phyloP scores from a whole-genome alignment of 2,888 invertebrate genomes.

The Scaptodrosophila latifasciaeformis region DNA sequence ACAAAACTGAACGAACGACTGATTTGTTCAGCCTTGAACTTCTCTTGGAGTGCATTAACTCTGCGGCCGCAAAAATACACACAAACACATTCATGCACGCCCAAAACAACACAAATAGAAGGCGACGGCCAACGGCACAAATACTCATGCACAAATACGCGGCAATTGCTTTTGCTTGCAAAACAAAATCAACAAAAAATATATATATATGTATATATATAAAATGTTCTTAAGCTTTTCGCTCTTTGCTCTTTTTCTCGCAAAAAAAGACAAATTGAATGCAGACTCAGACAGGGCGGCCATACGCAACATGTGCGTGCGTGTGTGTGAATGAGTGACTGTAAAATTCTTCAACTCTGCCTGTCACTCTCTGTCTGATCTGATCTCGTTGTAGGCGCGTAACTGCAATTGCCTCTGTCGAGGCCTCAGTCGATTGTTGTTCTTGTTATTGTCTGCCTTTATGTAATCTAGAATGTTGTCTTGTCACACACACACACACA shows the following conservation, averaged over 20 bases:
- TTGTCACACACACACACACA: conserved; percentile 26
- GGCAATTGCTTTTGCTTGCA: conserved; percentile 26
- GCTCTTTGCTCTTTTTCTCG: conserved; percentile 6
- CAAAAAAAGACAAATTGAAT: no score
- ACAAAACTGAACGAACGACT: conserved; percentile 60
- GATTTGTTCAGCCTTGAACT: conserved; percentile 75
- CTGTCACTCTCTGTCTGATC: conserved; percentile 8
- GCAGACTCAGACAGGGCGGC: conserved; percentile 10
- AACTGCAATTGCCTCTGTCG: not conserved
- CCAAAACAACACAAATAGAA: conserved; percentile 10
- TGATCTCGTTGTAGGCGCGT: conserved; percentile 23
- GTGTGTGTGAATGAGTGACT: conserved; percentile 24
- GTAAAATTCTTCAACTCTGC: not conserved
- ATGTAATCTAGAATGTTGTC: conserved; percentile 54
- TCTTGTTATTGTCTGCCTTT: conserved; percentile 28
- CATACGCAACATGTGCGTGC: conserved; percentile 26
- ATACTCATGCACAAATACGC: conserved; percentile 1
- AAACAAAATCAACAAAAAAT: conserved; percentile 17
- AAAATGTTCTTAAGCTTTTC: conserved; percentile 7
- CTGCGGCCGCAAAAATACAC: conserved; percentile 45
- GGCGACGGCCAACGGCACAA: conserved; percentile 6
- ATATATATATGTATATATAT: no score
- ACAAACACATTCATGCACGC: conserved; percentile 16
- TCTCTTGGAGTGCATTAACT: conserved; percentile 75
- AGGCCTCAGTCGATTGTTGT: conserved; percentile 26